Base-by-base conservation (phyloP, 2,888 invertebrate species). In the Coecobrya sp. region DNA sequence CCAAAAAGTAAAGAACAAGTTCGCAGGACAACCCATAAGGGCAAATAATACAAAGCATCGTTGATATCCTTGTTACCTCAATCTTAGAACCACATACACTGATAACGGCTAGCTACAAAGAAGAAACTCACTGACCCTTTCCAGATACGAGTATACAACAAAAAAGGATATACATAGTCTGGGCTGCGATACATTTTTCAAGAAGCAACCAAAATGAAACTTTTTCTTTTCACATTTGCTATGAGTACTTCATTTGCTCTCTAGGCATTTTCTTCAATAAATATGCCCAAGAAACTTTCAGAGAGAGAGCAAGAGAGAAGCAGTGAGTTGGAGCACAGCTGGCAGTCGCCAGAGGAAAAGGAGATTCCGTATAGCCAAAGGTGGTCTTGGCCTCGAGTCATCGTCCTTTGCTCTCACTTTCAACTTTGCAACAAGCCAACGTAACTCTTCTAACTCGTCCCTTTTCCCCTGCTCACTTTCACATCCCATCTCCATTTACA, bases 391-490 rank as follows among this genome's bases (percentile, higher is more conserved):
- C 59, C 76, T 16, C 0, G 59, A 87, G 87, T 87, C 70, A 87
- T 87, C 87, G 70, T 85, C 62, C 84, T 85, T 45, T 85, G 45
- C 76, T 76, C 19, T 76, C 22, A 49, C 49, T 76, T 76, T 76
- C 84, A 76, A 87, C 87, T 87, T 87, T 73, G 73, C 76, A 73
- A 59, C 76, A 76, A 76, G 59, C 76, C 45, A 76, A 45, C 76
- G 76, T 87, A 87, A 73, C 42, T 87, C 87, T 86, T 86, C 13
- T 62, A 25, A 25, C 65, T 30, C 30, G 65, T 68, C 30, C 68
- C 30, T 68, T 73, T 73, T 76, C 76, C 65, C 7, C 22, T 30
- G 27, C 55, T 82, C 82, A 16, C 82, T 82, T 36, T 59, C 11
- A 22, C 79, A 52, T 79, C 79, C 79, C 79, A 13, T 70, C 27